Base-by-base conservation (phyloP, 2,797 vertebrate genomes). In the Dendrocincla tyrannina region DNA sequence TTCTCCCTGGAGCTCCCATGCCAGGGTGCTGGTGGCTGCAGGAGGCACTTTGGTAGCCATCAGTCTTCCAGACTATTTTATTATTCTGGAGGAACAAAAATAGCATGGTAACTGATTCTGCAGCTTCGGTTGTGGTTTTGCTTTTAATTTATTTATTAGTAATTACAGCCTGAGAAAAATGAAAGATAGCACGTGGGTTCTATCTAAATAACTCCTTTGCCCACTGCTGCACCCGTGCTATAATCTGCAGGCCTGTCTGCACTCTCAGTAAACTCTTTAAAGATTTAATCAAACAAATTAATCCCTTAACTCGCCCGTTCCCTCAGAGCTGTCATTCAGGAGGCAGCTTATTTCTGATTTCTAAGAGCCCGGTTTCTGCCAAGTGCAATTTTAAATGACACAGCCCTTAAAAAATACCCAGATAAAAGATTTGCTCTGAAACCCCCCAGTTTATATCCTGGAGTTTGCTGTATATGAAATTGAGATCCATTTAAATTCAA, bases 231-330 rank as follows among this genome's bases (percentile, higher is more conserved):
- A 0, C 68, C 78, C 7, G 0, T 49, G 85, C 78, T 89, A 25
- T 87, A 60, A 94, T 88, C 95, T 95, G 69, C 70, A 94, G 91
- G 52, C 76, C 82, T 86, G 85, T 73, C 83, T 93, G 87, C 68
- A 42, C 56, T 78, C 85, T 85, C 89, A 80, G 85, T 85, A 91
- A 95, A 97, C 91, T 95, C 91, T 96, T 95, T 93, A 96, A 96
- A 96, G 96, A 95, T 96, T 92, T 95, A 96, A 94, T 96, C 89
- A 96, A 94, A 94, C 80, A 96, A 96, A 95, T 95, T 90, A 93
- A 96, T 93, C 92, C 76, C 74, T 68, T 88, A 93, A 77, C 85
- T 94, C 3, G 1, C 59, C 85, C 4, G 1, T 46, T 96, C 69
- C 92, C 76, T 75, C 32, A 0, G 22, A 95, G 89, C 85, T 88